Evolutionary conservation across 2,113 vertebrate genomes (phyloP).

Genomic region (Otus sunia): DNA sequence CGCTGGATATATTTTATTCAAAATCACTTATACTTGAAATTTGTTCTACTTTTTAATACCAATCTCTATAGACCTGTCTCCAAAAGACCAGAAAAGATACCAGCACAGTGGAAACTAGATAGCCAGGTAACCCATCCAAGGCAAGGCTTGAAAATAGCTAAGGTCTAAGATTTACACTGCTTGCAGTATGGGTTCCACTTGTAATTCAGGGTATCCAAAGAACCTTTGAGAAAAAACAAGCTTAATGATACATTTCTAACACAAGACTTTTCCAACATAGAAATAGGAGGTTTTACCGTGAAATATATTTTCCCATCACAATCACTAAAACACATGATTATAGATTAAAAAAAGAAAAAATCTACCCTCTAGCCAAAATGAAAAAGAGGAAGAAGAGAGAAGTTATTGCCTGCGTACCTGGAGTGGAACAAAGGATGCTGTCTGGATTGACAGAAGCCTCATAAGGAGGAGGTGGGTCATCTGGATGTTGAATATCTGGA

Average conservation of each 20-base stretch:
- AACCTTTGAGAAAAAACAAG: not conserved
- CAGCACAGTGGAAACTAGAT: not conserved
- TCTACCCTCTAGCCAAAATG: not conserved
- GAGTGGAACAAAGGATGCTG: constrained; percentile 86
- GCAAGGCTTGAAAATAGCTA: not conserved
- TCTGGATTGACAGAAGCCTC: constrained; percentile 95
- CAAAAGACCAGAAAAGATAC: not conserved
- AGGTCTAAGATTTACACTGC: not conserved
- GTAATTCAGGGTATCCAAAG: not conserved
- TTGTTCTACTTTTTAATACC: not conserved
- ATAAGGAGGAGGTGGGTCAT: constrained; percentile 95
- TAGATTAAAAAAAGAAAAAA: not conserved
- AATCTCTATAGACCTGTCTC: not conserved
- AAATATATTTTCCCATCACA: not conserved
- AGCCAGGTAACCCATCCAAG: not conserved
- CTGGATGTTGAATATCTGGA: constrained; percentile 91
- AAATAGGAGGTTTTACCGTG: not conserved
- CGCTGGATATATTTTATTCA: not conserved
- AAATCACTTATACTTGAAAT: not conserved
- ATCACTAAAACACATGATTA: not conserved
- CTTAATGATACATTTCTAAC: not conserved
- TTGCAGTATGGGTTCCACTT: not conserved
- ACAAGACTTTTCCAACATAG: not conserved
- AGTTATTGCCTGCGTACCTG: constrained; percentile 74
- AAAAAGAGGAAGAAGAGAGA: not conserved